phyloP scores from a whole-genome alignment of 2,113 vertebrate genomes.

The Solenodon paradoxus region DNA sequence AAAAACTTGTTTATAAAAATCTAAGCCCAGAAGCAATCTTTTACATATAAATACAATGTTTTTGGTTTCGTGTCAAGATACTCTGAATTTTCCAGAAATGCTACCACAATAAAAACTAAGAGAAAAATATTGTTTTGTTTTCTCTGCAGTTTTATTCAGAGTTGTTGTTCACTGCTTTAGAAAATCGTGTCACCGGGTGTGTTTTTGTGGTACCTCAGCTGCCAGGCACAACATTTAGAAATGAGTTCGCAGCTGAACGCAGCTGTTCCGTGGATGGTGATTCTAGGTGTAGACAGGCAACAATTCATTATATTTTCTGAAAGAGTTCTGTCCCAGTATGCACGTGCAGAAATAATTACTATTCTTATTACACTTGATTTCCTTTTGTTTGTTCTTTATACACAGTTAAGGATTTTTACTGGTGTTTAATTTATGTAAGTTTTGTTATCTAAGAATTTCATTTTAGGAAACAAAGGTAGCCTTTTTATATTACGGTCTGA shows the following conservation, averaged over 20 bases:
- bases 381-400: background rate
- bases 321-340: background rate
- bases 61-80: background rate
- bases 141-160: background rate
- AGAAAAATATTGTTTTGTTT: background rate
- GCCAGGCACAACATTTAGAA: background rate
- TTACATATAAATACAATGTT: background rate
- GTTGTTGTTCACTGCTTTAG: background rate
- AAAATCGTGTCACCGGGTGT: background rate
- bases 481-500: background rate
- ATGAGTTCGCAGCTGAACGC: background rate
- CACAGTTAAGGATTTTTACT: background rate
- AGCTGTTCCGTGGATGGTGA: background rate
- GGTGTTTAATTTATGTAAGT: background rate
- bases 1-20: background rate
- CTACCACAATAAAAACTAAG: background rate
- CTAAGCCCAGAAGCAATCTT: background rate
- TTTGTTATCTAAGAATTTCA: background rate
- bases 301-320: background rate
- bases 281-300: background rate
- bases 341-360: background rate
- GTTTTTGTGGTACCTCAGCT: background rate
- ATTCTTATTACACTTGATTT: background rate
- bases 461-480: background rate
- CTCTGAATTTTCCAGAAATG: background rate